These are phyloP conservation scores for Dicyrtoma fusca DNA, from an alignment of 2,888 invertebrate genomes.

Conservation along the genomic window DNA sequence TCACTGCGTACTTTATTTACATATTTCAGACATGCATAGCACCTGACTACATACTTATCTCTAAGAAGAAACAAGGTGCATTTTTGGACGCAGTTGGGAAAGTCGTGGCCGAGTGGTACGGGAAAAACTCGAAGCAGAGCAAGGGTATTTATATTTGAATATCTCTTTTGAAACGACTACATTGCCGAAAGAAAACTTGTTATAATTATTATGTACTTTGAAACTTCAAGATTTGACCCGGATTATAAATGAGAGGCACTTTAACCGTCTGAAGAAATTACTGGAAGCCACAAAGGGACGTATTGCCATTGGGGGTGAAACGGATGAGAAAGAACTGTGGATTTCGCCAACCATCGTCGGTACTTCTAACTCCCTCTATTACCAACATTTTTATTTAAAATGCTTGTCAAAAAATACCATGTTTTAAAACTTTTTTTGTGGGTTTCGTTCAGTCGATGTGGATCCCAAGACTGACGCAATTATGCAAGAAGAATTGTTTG, in stretches of 20 bases:
- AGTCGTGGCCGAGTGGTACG: constrained; percentile 79
- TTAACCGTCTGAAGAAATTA: constrained; percentile 62
- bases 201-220: too few species aligned
- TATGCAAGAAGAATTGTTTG: constrained; percentile 74
- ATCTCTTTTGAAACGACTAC: too few species aligned
- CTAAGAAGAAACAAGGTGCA: constrained; percentile 70
- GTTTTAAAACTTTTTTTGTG: too few species aligned
- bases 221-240: constrained; percentile 69
- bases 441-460: constrained; percentile 40
- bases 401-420: background rate
- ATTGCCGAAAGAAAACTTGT: too few species aligned
- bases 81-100: constrained; percentile 71
- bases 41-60: constrained; percentile 90
- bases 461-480: constrained; percentile 33
- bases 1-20: too few species aligned
- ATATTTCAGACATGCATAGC: constrained; percentile 86
- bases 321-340: constrained; percentile 73
- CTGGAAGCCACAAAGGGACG: constrained; percentile 58
- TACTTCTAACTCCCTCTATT: too few species aligned
- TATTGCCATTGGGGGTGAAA: constrained; percentile 77
- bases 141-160: constrained; percentile 56
- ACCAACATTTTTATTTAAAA: background rate
- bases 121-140: constrained; percentile 76
- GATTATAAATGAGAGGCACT: constrained; percentile 84
- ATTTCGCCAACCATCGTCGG: constrained; percentile 79